Evolutionary conservation across 2,113 vertebrate species (phyloP), one percentile per base, ranked within the genome.

Genomic region (Poecile atricapillus): DNA sequence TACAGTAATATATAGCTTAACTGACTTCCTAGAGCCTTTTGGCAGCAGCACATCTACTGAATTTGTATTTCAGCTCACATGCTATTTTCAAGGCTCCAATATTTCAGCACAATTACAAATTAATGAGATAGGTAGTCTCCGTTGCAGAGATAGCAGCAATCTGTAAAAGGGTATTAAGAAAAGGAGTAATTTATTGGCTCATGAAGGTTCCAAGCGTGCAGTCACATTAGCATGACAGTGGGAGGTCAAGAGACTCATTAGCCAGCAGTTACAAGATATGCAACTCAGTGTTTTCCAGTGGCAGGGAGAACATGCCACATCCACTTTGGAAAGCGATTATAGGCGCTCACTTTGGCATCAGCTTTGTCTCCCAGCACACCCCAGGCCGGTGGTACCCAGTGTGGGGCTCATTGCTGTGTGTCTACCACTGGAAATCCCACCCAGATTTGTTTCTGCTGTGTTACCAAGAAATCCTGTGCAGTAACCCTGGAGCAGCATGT

Each of bases 61-160:
- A 93, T 88, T 88, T 81, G 35, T 77, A 60, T 90, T 94, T 92
- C 75, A 88, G 55, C 50, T 86, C 95, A 85, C 50, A 62, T 7
- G 79, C 23, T 75, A 53, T 67, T 93, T 91, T 22, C 70, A 50
- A 83, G 78, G 55, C 87, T 95, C 63, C 75, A 63, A 77, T 96
- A 97, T 95, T 96, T 95, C 95, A 94, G 75, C 52, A 85, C 90
- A 94, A 97, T 93, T 96, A 93, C 91, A 93, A 96, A 96, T 96
- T 96, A 95, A 95, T 83, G 90, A 95, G 91, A 90, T 96, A 95
- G 96, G 94, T 86, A 93, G 93, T 93, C 71, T 95, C 87, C 5
- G 0, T 88, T 90, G 80, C 87, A 83, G 63, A 94, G 95, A 93
- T 90, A 94, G 78, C 67, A 91, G 91, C 81, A 91, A 93, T 95